phyloP scores from a whole-genome alignment of 1,140 invertebrate species.

The Grapholita molesta region DNA sequence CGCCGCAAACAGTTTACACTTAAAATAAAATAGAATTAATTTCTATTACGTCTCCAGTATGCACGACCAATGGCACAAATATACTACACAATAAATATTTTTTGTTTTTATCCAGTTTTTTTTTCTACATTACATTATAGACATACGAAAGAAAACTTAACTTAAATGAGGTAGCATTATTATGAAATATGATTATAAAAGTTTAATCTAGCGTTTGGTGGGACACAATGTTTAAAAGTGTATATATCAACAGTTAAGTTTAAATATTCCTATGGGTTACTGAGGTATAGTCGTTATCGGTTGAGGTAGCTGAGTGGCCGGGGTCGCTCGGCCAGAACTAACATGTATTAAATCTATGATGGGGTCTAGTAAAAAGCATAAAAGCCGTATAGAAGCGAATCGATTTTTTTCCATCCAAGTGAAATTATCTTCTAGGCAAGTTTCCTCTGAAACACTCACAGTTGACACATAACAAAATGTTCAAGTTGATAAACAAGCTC shows the following conservation, averaged over 20 bases:
- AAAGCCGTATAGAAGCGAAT: neutral
- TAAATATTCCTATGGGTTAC: slow-evolving; percentile 67
- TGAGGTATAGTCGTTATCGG: slow-evolving; percentile 66
- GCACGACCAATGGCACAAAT: slow-evolving; percentile 4
- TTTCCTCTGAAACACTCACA: no score
- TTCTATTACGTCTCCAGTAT: neutral
- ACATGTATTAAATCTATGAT: neutral
- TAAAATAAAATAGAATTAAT: neutral
- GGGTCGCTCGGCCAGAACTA: neutral
- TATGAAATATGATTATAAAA: slow-evolving; percentile 66
- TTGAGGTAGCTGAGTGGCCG: slow-evolving; percentile 59
- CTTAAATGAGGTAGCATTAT: slow-evolving; percentile 72
- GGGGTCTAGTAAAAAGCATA: neutral
- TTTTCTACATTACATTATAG: slow-evolving; percentile 28
- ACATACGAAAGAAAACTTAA: slow-evolving; percentile 43
- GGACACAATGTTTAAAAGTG: slow-evolving; percentile 67
- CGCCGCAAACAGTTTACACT: neutral
- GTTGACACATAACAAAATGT: no score
- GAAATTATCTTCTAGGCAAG: no score
- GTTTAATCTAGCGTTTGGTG: slow-evolving; percentile 69
- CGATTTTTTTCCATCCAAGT: no score
- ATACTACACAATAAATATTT: slow-evolving; percentile 9
- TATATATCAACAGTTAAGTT: slow-evolving; percentile 59
- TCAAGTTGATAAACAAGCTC: no score
- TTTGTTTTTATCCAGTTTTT: slow-evolving; percentile 2